phyloP scores from a whole-genome alignment of 2,113 vertebrate genomes.

The Ahaetulla prasina region DNA sequence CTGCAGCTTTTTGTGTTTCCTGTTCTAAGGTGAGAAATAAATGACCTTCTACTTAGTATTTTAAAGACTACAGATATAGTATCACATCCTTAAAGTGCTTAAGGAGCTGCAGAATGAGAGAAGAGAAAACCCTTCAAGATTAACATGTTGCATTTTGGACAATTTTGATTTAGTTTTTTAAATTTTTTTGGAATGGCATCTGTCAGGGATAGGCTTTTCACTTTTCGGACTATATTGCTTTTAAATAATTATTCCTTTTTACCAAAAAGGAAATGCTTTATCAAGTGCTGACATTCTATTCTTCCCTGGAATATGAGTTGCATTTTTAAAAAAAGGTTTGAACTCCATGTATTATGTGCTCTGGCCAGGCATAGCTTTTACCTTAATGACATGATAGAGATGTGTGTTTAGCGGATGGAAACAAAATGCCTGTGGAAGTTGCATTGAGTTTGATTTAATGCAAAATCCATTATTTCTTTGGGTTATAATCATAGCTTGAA shows the following conservation, averaged over 20 bases:
- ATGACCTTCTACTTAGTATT: constrained; percentile 4
- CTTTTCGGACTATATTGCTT: background rate
- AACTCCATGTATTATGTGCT: background rate
- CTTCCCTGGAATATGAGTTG: background rate
- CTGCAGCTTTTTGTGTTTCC: background rate
- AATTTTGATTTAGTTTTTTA: background rate
- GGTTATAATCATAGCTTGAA: background rate
- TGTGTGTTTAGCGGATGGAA: constrained; percentile 10
- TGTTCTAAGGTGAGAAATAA: background rate
- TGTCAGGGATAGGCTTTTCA: background rate
- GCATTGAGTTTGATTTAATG: constrained; percentile 24
- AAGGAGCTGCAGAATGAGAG: background rate
- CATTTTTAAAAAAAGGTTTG: background rate
- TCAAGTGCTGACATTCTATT: background rate
- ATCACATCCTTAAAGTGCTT: background rate
- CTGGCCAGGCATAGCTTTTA: constrained; percentile 15
- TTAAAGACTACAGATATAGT: background rate
- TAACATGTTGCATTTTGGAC: background rate
- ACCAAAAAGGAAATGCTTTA: background rate
- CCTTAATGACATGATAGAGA: constrained; percentile 16
- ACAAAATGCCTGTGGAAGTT: background rate
- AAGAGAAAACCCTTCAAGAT: background rate
- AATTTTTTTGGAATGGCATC: background rate
- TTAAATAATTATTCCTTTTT: background rate
- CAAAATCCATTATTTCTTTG: constrained; percentile 29